phyloP scores from a whole-genome alignment of 2,113 vertebrate species.

The Anhinga anhinga region DNA sequence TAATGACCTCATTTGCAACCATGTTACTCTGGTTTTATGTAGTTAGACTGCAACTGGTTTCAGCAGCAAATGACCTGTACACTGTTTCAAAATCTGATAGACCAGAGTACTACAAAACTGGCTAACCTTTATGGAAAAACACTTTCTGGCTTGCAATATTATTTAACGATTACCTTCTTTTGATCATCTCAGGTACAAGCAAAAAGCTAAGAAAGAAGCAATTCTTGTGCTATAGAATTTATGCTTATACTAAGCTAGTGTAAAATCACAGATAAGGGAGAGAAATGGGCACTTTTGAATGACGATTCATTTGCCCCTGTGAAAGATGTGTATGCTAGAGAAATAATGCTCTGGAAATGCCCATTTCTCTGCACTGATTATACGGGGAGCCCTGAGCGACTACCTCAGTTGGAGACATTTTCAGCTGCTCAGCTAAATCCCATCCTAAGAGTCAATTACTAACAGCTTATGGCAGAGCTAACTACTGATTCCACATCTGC shows the following conservation, averaged over 20 bases:
- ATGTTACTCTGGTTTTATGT: neutral
- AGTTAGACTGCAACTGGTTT: neutral
- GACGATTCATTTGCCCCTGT: neutral
- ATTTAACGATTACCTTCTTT: neutral
- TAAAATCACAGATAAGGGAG: neutral
- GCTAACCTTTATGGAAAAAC: neutral
- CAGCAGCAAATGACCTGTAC: neutral
- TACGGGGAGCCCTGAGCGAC: neutral
- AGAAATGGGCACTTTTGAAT: neutral
- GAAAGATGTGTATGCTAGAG: neutral
- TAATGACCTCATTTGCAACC: neutral
- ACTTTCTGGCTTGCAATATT: neutral
- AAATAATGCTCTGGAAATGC: neutral
- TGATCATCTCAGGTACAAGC: neutral
- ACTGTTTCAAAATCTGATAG: neutral
- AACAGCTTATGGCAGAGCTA: neutral
- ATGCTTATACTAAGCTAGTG: neutral
- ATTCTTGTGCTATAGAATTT: neutral
- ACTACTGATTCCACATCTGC: constrained; percentile 3
- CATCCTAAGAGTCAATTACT: neutral
- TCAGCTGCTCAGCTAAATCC: neutral
- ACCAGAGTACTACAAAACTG: neutral
- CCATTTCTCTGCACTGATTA: neutral
- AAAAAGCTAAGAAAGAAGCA: neutral
- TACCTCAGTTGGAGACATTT: neutral